Base-by-base conservation (phyloP, 2,113 vertebrate genomes). In the Ochotona curzoniae region DNA sequence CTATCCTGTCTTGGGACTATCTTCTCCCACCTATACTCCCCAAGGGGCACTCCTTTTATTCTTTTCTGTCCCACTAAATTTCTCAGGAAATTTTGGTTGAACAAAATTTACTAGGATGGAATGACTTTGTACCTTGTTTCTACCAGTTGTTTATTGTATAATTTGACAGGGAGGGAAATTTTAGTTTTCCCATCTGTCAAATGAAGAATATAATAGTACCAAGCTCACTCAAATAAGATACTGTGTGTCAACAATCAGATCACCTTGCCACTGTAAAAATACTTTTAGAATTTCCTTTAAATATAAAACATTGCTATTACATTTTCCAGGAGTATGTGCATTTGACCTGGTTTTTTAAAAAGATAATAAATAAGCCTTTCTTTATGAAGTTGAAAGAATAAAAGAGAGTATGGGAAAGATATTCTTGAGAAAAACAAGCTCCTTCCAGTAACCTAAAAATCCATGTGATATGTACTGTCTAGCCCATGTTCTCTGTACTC, bases 291-390 rank as follows among this genome's bases (percentile, higher is more conserved):
- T 89, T 74, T 82, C 25, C 28, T 76, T 14, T 66, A 85, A 80
- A 80, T 71, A 26, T 49, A 35, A 80, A 87, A 23, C 3, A 49
- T 60, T 83, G 63, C 11, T 35, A n/a, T 90, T 76, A 32, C 18
- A 18, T 61, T 26, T 66, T 20, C 25, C 1, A 32, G 69, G 23
- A 71, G 57, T 26, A 78, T 85, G 81, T 67, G 15, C 26, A 30
- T 95, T 73, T 89, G 30, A 86, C 28, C 64, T 71, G 38, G 7
- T 84, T 44, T 44, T 44, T 3, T 83, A 91, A 91, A 92, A 87
- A 83, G 2, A 15, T 76, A 87, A 47, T 63, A 71, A 86, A 28
- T 20, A 76, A 87, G 5, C 1, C 61, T 90, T 60, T 79, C 51
- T 35, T 75, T 73, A 28, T 71, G 32, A 6, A 75, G 8, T 83